Base-by-base conservation (phyloP, 2,888 invertebrate species). In the Lepas anatifera region DNA sequence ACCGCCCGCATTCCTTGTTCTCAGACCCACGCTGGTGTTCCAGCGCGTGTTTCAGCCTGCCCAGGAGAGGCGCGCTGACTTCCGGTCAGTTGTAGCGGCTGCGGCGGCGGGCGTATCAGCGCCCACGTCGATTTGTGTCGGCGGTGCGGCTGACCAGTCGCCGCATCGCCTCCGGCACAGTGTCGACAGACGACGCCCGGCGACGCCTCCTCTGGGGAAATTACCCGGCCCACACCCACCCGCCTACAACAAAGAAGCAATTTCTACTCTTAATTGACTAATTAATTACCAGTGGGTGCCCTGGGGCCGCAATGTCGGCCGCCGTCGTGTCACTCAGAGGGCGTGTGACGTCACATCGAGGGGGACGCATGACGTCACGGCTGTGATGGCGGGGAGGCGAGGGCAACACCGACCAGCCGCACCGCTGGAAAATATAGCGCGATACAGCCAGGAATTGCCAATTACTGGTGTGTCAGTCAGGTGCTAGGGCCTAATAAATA, bases 261-360 rank as follows among this genome's bases (percentile, higher is more conserved):
- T 52, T 52, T 32, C 52, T 52, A 10, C 16, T 29, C 52, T 52
- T 52, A 52, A 52, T 52, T 52, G 52, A 52, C 52, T 52, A 52
- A 52, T 52, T 52, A 52, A 52, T 52, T 52, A 52, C 22, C 16
- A 32, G 13, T 3, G 7, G 29, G 16, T 3, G 18, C 29, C 50
- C 52, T 29, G 11, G 52, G 29, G 52, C 29, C 29, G 3, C 29
- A 1, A 41, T 41, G 41, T 29, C 32, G 16, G 27, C 52, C 52
- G 13, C 52, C 16, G 10, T 32, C 52, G 52, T 52, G 52, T 52
- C 52, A 52, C 52, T 52, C 52, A 52, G 52, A 29, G 29, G 3
- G 18, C 32, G 13, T n/a, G 18, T 52, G 32, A 52, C 52, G 52
- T 52, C 52, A 52, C 27, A n/a, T n/a, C n/a, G n/a, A n/a, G n/a